Evolutionary conservation across 2,113 vertebrate species (phyloP).

Genomic region (Aleadryas rufinucha): DNA sequence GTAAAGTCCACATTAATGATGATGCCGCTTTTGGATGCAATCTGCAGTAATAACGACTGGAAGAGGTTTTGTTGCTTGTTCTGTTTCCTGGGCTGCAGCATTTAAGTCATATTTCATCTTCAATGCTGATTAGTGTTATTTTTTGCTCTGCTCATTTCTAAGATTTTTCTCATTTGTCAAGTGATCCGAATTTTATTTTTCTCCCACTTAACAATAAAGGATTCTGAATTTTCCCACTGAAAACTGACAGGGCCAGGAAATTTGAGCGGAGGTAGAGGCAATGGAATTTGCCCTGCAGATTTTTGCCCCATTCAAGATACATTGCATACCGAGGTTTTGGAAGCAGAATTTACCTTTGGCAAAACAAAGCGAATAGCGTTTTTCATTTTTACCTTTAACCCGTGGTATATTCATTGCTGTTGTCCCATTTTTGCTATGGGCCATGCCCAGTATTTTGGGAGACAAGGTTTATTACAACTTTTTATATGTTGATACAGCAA

Average conservation of each 20-base stretch:
- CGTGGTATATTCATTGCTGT: neutral
- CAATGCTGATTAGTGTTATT: neutral
- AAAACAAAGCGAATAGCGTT: neutral
- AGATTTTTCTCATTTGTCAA: neutral
- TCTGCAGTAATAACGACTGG: neutral
- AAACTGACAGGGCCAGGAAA: neutral
- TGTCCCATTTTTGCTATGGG: neutral
- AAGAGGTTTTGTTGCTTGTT: constrained; percentile 7
- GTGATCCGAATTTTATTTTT: neutral
- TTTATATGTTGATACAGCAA: neutral
- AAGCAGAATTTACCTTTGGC: neutral
- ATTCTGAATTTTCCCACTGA: neutral
- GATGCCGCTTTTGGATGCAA: neutral
- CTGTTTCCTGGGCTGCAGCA: neutral
- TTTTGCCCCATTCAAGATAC: neutral
- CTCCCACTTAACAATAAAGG: neutral
- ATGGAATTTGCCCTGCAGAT: neutral
- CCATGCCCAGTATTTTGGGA: neutral
- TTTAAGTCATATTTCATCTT: neutral
- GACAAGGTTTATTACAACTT: neutral
- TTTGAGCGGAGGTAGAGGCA: neutral
- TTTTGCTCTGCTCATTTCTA: neutral
- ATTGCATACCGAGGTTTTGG: neutral
- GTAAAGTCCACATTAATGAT: neutral
- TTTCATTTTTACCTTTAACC: neutral